Percentiles rank a stretch among this genome's conserved stretches.
Evolutionary conservation across 2,113 vertebrate genomes (phyloP).

Genomic region (Cichladusa arquata): DNA sequence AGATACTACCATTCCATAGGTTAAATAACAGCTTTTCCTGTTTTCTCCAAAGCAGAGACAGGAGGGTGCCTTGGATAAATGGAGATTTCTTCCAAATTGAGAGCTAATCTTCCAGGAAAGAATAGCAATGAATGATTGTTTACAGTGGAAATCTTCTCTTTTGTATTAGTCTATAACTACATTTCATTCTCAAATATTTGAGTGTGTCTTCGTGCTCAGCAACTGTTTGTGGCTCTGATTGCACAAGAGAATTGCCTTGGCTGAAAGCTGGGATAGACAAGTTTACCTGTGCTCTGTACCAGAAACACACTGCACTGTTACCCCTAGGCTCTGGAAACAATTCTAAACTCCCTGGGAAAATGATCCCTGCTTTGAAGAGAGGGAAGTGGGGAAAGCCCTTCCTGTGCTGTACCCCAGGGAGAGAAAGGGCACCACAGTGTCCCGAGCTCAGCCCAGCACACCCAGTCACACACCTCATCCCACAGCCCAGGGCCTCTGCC

Average conservation of each 20-base stretch:
- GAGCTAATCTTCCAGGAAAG: background rate
- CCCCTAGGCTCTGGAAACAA: background rate
- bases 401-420: rapidly evolving
- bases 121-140: background rate
- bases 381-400: background rate
- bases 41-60: background rate
- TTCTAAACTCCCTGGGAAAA: background rate
- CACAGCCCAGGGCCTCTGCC: background rate
- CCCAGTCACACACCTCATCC: rapidly evolving
- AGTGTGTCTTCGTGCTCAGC: background rate
- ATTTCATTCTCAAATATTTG: background rate
- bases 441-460: background rate
- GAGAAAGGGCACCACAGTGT: rapidly evolving
- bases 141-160: background rate
- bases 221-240: background rate
- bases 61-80: background rate
- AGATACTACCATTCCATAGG: background rate
- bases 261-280: background rate
- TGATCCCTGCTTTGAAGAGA: background rate
- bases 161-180: background rate
- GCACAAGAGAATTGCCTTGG: background rate
- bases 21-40: background rate
- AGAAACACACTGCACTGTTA: background rate
- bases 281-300: background rate
- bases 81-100: background rate